Evolutionary conservation across 2,113 vertebrate species (phyloP), one percentile per base, ranked within the genome.

Genomic region (Lophius piscatorius): DNA sequence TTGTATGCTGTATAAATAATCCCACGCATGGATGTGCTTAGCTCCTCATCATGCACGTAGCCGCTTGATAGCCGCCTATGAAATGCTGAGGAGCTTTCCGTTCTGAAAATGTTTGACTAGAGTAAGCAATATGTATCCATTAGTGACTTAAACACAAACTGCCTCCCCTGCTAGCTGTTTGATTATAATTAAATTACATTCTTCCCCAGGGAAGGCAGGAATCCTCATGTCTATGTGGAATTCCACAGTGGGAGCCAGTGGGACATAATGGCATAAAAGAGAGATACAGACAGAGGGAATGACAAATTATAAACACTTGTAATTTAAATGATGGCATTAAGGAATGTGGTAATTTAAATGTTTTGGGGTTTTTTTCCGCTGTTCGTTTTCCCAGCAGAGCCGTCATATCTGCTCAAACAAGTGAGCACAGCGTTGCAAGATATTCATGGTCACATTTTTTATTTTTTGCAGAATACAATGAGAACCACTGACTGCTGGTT

Each of bases 131-230:
- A 87, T 78, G 82, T 82, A 89, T 83, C 87, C 87, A 91, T 91
- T 90, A 90, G 85, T 70, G 76, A 74, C 40, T 89, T 72, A 74
- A 81, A 82, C 66, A 73, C 84, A 88, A 91, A 88, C 81, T 48
- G 80, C 62, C 79, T 90, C 92, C 92, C 91, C 93, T 80, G 40
- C 71, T 83, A 91, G 91, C 87, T 89, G 77, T 87, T 91, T 92
- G 92, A 92, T 90, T 93, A 87, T 91, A 94, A 94, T 95, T 94
- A 93, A 94, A 93, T 88, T 86, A 87, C 80, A 88, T 82, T 78
- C 72, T 85, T 89, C 84, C 83, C 88, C 51, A 29, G 87, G 90
- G 89, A 90, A 87, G 51, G 70, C 58, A 67, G 49, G 55, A 63
- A 81, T 73, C 80, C 82, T 84, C 68, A 70, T 81, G 76, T 74